Evolutionary conservation across 2,113 vertebrate genomes (phyloP), one percentile per base, ranked within the genome.

Genomic region (Alosa alosa): DNA sequence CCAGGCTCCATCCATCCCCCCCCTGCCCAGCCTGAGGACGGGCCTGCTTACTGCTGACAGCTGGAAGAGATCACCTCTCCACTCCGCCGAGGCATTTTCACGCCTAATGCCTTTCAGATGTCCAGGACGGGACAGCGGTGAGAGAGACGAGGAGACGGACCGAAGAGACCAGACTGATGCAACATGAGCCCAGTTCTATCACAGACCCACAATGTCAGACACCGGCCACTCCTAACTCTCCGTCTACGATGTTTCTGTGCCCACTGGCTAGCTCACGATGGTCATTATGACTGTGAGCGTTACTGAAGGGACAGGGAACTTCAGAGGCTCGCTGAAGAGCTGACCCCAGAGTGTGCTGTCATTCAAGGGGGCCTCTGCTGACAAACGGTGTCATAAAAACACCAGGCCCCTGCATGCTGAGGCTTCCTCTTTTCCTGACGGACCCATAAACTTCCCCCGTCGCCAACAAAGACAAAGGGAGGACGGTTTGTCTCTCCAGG

Each of bases 51-150:
- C 55, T 6, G 55, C 55, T 47, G 81, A 84, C 90, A 91, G 87
- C 90, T 89, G 90, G 87, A 88, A 88, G 82, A 85, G 72, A 84
- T 91, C 82, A 87, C 8, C 31, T 20, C 50, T 25, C 81, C 39
- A 75, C 55, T 86, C 64, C 64, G 86, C 31, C 0, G 39, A 78
- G 84, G 49, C 81, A 82, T 64, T 82, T 81, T 81, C 85, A 87
- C 31, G 52, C 57, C 64, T 87, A 86, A 83, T 85, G 39, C 31
- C 45, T 82, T 82, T 39, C 87, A 89, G 47, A 89, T 87, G 82
- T 84, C 47, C n/a, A 84, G 50, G 81, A 31, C 31, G 11, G 72
- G 25, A 72, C 31, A 25, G 6, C 10, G n/a, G 64, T 11, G 64
- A 7, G 64, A 7, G 64, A 18, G 36, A 78, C 25, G 11, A 6